Evolutionary conservation across 2,797 vertebrate genomes (phyloP), one percentile per base, ranked within the genome.

Genomic region (Muscicapa comitata): DNA sequence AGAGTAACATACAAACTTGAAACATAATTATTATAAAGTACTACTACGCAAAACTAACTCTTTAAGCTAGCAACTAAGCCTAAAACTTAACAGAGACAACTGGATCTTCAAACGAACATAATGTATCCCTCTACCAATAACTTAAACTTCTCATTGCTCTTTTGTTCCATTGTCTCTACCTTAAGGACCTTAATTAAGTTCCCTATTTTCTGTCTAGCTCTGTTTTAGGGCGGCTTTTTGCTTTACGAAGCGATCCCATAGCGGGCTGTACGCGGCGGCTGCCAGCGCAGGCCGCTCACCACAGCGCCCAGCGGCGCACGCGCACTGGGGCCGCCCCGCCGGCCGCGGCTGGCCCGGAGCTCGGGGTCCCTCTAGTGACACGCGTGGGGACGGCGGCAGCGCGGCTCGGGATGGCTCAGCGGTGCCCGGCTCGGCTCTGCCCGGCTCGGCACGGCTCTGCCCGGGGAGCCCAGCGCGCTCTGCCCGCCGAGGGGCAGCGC

Each of bases 341-440:
- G 25, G 33, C 77, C 9, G 53, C 42, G 33, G 17, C 66, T 37
- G 63, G 63, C 9, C 65, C 79, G 75, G 84, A 84, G 79, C 93
- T 85, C 84, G 84, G 93, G 93, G 75, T 91, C 91, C 91, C 94
- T 95, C 94, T 95, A 91, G 94, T 47, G 94, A 88, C 88, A 78
- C 33, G 76, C 61, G 80, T 59, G 85, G 72, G 88, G 51, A 88
- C 73, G 58, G 92, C 92, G 73, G 58, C 45, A 47, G 86, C 76
- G 42, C 77, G n/a, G 81, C 68, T n/a, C 51, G 45, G 90, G 66
- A 37, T 67, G 71, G 82, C 54, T 54, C 40, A 7, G 73, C 57
- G 37, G 17, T 61, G 78, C 66, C 55, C 38, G 72, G 28, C 9
- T 28, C 28, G 37, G 73, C 73, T 2, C 72, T 33, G 59, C 67